Conservation (phyloP, 2,888 invertebrate species). For the Hoplodrina ambigua region DNA sequence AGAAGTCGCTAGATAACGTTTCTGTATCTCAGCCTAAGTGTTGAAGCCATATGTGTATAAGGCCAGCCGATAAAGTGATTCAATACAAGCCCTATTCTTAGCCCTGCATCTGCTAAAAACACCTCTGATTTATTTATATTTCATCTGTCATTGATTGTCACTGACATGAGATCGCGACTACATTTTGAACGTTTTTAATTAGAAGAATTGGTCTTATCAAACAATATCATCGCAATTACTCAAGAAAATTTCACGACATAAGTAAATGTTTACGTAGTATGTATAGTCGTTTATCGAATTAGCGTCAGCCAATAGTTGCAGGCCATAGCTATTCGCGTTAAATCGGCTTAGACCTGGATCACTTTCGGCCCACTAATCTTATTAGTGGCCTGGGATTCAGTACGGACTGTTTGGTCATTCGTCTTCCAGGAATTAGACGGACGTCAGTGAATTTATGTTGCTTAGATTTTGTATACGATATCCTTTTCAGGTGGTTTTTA, state of each 20-base stretch:
- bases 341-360: conserved; percentile 60
- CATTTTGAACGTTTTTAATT: too few relatives aligned
- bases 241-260: conserved; percentile 12
- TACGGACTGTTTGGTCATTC: conserved; percentile 32
- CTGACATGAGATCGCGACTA: too few relatives aligned
- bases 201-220: neutral
- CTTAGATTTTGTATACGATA: conserved; percentile 5
- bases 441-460: conserved; percentile 28
- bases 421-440: conserved; percentile 32
- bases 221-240: neutral
- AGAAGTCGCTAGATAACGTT: too few relatives aligned
- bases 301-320: conserved; percentile 47
- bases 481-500: neutral
- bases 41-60: too few relatives aligned
- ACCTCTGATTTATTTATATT: too few relatives aligned
- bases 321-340: conserved; percentile 43
- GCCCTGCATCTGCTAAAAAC: too few relatives aligned
- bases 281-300: conserved; percentile 48
- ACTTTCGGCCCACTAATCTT: conserved; percentile 57
- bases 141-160: too few relatives aligned
- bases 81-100: neutral
- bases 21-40: too few relatives aligned
- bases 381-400: conserved; percentile 47
- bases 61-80: neutral
- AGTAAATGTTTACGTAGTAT: conserved; percentile 25